phyloP scores from a whole-genome alignment of 1,140 invertebrate species.

The Scaptomyza montana region DNA sequence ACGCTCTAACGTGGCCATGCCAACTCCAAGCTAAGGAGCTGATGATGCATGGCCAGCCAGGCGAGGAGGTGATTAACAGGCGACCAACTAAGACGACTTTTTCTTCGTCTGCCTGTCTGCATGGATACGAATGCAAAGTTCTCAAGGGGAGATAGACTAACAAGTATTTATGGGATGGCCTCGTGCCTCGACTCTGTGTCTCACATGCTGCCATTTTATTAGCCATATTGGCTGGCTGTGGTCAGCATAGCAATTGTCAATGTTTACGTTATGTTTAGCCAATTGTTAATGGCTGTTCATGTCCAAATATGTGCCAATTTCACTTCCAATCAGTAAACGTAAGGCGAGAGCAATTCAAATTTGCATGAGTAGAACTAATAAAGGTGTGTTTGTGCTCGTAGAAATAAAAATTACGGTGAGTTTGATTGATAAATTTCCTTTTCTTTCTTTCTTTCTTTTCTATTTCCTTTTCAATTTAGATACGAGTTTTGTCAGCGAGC shows the following conservation, averaged over 20 bases:
- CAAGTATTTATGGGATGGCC: slow-evolving; percentile 72
- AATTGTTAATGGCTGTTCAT: slow-evolving; percentile 53
- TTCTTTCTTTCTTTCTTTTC: too few species aligned
- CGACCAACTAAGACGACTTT: slow-evolving; percentile 16
- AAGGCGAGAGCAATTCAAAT: neutral
- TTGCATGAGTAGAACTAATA: neutral
- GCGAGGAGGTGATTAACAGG: slow-evolving; percentile 36
- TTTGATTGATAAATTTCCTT: too few species aligned
- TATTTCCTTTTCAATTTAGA: too few species aligned
- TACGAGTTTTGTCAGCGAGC: too few species aligned
- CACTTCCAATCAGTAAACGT: slow-evolving; percentile 10
- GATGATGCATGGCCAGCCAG: slow-evolving; percentile 43
- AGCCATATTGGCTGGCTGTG: slow-evolving; percentile 52
- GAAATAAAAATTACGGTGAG: too few species aligned
- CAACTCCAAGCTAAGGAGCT: slow-evolving; percentile 21
- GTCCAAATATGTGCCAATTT: slow-evolving; percentile 22
- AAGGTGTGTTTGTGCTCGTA: neutral
- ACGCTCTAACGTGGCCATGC: slow-evolving; percentile 21
- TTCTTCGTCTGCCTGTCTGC: too few species aligned
- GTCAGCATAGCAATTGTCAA: slow-evolving; percentile 34
- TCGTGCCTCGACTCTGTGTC: slow-evolving; percentile 18
- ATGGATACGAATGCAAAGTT: slow-evolving; percentile 30
- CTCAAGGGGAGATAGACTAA: slow-evolving; percentile 47
- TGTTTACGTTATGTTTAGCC: slow-evolving; percentile 54
- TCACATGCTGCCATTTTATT: slow-evolving; percentile 51